Base-by-base conservation (phyloP, 2,888 invertebrate genomes). In the Eurytoma adleriae region DNA sequence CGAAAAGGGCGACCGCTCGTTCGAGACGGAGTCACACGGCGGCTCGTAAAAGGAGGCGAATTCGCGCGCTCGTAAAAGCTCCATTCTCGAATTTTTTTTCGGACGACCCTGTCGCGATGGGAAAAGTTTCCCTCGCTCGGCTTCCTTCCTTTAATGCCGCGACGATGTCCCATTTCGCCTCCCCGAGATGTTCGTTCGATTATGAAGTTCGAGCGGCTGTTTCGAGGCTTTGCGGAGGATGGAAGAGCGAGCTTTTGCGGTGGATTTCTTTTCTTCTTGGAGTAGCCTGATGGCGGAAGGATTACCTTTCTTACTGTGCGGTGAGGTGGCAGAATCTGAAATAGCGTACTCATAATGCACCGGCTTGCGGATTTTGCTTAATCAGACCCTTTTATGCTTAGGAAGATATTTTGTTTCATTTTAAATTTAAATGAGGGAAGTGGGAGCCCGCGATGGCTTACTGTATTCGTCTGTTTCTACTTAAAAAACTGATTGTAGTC, bases 1-100 rank as follows among this genome's bases (percentile, higher is more conserved):
- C 72, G 72, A 62, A 72, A 72, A 72, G 18, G 40, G 40, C 40
- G 52, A n/a, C 27, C 40, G 40, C 40, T 40, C 40, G 40, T 40
- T 40, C 16, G n/a, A n/a, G 40, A 10, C n/a, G 0, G 13, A 40
- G 40, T 40, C 57, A 54, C 40, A 30, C 40, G 20, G 30, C 2
- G n/a, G 20, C 52, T 72, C 72, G 72, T 72, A 72, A 72, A 72
- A 30, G 40, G 40, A 40, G 52, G 27, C 27, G 72, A 62, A 72
- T 72, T 72, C n/a, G 72, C 62, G 16, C 18, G 54, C 62, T 72
- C 72, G 62, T 72, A 72, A 72, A 72, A 62, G n/a, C 64, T 40
- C 30, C n/a, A 30, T n/a, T 18, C 13, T 18, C n/a, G 68, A 69
- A n/a, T 12, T 69, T 57, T 57, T 68, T 20, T 24, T 18, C 13